phyloP scores from a whole-genome alignment of 1,140 invertebrate genomes.

The Drosophila lacteicornis region DNA sequence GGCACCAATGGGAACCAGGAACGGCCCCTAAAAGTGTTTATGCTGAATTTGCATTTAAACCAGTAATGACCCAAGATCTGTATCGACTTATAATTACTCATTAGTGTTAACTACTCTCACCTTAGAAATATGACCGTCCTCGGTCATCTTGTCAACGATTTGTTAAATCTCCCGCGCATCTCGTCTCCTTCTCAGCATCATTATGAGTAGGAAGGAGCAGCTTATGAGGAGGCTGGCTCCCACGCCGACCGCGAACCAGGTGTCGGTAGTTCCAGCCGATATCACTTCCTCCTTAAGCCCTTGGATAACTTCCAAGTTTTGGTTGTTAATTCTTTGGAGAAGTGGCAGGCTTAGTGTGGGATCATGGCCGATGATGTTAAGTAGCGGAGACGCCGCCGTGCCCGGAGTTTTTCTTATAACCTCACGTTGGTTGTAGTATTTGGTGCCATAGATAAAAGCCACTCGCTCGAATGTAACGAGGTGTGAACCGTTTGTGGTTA shows the following conservation, averaged over 20 bases:
- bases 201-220: constrained; percentile 1
- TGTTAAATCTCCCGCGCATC: background rate
- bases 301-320: no score
- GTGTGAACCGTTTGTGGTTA: constrained; percentile 6
- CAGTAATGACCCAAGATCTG: background rate
- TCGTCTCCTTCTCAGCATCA: background rate
- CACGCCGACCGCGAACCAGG: constrained; percentile 16
- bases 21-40: background rate
- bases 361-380: no score
- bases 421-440: constrained; percentile 10
- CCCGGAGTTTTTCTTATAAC: no score
- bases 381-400: no score
- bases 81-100: background rate
- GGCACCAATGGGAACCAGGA: no score
- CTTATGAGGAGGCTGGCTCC: background rate
- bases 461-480: constrained; percentile 10
- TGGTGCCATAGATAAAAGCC: constrained; percentile 3
- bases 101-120: constrained; percentile 6
- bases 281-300: constrained; percentile 16
- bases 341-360: no score
- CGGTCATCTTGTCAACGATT: constrained; percentile 15
- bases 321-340: no score
- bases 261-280: constrained; percentile 1
- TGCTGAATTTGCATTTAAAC: constrained; percentile 2
- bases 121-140: constrained; percentile 11